Evolutionary conservation across 1,140 invertebrate species (phyloP).

Genomic region (Heliconius hermathena): DNA sequence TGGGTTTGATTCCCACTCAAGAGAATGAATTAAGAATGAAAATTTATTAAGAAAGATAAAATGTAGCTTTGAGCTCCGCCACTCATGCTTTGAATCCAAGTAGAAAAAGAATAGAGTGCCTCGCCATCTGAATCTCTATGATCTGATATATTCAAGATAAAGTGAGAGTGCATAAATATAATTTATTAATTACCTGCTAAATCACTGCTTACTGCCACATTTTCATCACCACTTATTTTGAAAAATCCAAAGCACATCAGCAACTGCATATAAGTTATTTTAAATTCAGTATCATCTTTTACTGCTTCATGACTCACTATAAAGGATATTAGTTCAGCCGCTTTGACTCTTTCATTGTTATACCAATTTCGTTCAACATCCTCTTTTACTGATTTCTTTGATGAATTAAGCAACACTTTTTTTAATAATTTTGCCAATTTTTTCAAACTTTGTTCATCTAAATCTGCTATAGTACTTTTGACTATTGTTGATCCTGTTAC

Average conservation of each 20-base stretch:
- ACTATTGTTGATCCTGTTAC: conserved; percentile 85
- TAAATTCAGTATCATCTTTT: conserved; percentile 84
- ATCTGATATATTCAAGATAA: no score
- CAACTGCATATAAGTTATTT: conserved; percentile 84
- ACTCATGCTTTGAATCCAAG: no score
- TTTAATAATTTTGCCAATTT: conserved; percentile 84
- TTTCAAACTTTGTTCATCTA: conserved; percentile 84
- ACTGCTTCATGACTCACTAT: conserved; percentile 84
- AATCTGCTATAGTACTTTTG: conserved; percentile 83
- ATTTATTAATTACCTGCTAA: conserved; percentile 79
- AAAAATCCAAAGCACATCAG: conserved; percentile 86
- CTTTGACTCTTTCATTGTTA: conserved; percentile 86
- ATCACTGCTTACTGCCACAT: conserved; percentile 80
- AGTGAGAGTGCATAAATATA: background rate
- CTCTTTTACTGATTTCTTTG: conserved; percentile 78
- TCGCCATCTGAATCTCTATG: no score
- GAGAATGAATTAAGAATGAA: no score
- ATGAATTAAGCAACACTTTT: conserved; percentile 81
- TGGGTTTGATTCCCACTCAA: no score
- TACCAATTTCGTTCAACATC: conserved; percentile 82
- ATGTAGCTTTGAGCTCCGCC: no score
- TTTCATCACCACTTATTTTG: conserved; percentile 78
- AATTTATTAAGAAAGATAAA: no score
- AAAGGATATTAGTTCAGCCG: conserved; percentile 85
- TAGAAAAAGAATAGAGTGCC: no score